phyloP scores from a whole-genome alignment of 2,113 vertebrate species.

The Myanophis thanlyinensis region DNA sequence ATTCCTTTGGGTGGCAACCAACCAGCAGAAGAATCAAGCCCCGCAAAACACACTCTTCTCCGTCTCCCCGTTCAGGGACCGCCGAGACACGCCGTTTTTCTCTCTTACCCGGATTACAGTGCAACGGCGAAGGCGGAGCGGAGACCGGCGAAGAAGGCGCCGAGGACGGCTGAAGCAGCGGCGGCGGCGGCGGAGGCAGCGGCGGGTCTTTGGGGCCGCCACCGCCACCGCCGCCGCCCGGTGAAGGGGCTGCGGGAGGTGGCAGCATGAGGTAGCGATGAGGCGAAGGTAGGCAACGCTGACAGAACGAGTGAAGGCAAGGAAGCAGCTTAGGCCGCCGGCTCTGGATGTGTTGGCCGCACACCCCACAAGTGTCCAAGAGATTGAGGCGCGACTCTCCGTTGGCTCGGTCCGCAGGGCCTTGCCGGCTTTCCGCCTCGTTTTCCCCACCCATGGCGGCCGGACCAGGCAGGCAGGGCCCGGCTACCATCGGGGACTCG shows the following conservation, averaged over 20 bases:
- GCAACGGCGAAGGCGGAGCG: constrained; percentile 58
- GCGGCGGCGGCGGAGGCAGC: constrained; percentile 14
- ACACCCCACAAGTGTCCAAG: constrained; percentile 94
- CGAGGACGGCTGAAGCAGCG: constrained; percentile 36
- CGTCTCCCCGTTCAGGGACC: not conserved
- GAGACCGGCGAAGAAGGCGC: constrained; percentile 58
- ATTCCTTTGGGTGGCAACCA: not conserved
- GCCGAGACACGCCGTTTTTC: not conserved
- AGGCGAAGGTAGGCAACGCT: constrained; percentile 86
- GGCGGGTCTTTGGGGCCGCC: constrained; percentile 40
- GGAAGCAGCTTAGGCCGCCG: constrained; percentile 92
- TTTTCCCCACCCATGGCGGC: constrained; percentile 82
- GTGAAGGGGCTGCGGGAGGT: constrained; percentile 52
- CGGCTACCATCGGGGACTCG: constrained; percentile 19
- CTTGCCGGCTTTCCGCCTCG: constrained; percentile 90
- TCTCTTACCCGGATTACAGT: constrained; percentile 71
- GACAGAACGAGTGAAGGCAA: constrained; percentile 93
- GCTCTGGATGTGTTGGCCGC: constrained; percentile 90
- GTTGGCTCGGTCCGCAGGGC: constrained; percentile 73
- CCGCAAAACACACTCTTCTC: not conserved
- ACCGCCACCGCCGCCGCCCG: constrained; percentile 12
- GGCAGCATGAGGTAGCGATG: constrained; percentile 80
- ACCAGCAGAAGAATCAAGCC: not conserved
- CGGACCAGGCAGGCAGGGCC: constrained; percentile 20
- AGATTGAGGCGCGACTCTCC: constrained; percentile 81